These are phyloP conservation scores for Micrasema longulum DNA, from an alignment of 1,140 invertebrate species.

Conservation along the genomic window DNA sequence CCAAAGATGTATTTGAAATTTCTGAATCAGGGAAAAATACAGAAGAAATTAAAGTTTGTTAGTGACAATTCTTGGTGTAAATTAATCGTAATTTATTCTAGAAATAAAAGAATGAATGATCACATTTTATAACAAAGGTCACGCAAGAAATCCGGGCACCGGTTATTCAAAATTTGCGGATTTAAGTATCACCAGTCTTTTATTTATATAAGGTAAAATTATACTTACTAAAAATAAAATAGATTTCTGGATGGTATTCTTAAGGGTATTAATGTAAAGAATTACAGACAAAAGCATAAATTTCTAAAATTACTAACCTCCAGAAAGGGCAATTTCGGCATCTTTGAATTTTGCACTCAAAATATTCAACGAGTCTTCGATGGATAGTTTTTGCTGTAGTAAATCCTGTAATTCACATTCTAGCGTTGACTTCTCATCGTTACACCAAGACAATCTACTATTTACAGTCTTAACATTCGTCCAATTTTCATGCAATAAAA, in stretches of 20 bases:
- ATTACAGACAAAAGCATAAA: neutral
- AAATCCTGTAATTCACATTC: constrained; percentile 77
- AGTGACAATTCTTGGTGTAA: too few species aligned
- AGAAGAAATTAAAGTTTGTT: too few species aligned
- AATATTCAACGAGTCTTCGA: constrained; percentile 70
- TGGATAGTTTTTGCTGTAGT: constrained; percentile 73
- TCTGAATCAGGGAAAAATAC: constrained; percentile 31
- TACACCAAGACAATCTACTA: constrained; percentile 60
- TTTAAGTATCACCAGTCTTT: too few species aligned
- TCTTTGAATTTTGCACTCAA: constrained; percentile 63
- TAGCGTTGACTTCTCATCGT: constrained; percentile 71
- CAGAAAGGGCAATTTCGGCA: constrained; percentile 58
- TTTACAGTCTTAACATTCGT: constrained; percentile 58
- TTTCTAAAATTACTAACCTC: constrained; percentile 55
- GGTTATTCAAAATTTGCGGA: too few species aligned
- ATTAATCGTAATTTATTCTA: too few species aligned
- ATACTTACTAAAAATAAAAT: too few species aligned
- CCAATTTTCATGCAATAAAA: constrained; percentile 5
- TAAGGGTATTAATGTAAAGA: neutral
- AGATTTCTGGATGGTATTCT: neutral
- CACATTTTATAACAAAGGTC: too few species aligned
- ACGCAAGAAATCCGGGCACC: too few species aligned
- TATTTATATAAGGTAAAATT: too few species aligned
- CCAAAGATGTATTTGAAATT: constrained; percentile 41
- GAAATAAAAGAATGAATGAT: too few species aligned